A percentile compares a stretch with the other conserved stretches of the same genome.
Evolutionary conservation across 2,113 vertebrate species (phyloP).

Genomic region (Corapipo altera): DNA sequence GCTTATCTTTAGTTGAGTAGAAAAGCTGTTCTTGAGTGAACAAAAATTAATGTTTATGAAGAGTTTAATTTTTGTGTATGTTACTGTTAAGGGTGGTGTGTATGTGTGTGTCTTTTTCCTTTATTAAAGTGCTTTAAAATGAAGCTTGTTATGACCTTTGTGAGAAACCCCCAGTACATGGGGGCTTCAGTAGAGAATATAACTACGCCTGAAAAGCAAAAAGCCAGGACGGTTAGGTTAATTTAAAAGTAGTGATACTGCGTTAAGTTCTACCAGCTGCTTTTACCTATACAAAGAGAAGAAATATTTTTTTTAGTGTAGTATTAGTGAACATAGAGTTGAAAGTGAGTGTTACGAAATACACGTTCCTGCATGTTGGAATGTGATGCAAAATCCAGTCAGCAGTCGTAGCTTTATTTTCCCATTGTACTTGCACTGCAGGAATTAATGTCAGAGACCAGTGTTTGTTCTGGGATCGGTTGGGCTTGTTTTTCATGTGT

Average conservation of each 20-base stretch:
- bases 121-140: neutral
- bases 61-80: neutral
- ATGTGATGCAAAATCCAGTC: neutral
- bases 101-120: neutral
- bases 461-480: neutral
- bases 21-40: neutral
- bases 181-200: neutral
- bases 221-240: neutral
- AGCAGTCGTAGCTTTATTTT: neutral
- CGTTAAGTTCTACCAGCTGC: conserved; percentile 15
- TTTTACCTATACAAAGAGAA: neutral
- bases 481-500: neutral
- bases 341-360: neutral
- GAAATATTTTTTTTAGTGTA: neutral
- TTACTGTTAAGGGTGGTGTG: neutral
- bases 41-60: neutral
- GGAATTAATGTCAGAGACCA: neutral
- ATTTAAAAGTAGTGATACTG: neutral
- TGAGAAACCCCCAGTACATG: neutral
- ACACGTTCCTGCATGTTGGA: neutral
- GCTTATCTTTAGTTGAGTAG: neutral
- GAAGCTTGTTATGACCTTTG: neutral
- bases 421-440: neutral
- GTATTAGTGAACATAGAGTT: neutral
- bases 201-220: neutral